Evolutionary conservation across 2,888 invertebrate species (phyloP).

Genomic region (Phengaris alcon): DNA sequence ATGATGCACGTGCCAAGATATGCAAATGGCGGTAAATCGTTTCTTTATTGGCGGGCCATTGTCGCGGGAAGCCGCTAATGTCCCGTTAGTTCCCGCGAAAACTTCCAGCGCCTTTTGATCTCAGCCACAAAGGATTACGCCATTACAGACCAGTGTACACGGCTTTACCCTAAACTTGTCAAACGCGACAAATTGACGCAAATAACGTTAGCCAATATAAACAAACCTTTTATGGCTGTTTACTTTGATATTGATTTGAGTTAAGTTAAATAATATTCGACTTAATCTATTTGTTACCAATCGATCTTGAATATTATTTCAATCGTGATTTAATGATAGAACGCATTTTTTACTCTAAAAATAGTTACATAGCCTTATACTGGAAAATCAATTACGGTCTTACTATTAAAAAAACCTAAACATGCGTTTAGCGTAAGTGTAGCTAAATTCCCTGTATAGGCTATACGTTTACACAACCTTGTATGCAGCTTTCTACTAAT

Average conservation of each 20-base stretch:
- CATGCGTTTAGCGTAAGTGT: too few relatives aligned
- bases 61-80: conserved; percentile 26
- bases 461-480: too few relatives aligned
- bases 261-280: not conserved
- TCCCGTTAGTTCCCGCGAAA: conserved; percentile 14
- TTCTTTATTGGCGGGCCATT: conserved; percentile 17
- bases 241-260: not conserved
- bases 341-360: too few relatives aligned
- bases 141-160: not conserved
- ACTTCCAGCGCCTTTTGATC: conserved; percentile 25
- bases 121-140: conserved; percentile 16
- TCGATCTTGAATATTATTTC: not conserved
- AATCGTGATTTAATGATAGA: too few relatives aligned
- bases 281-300: not conserved
- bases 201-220: not conserved
- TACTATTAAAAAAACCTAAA: too few relatives aligned
- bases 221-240: conserved; percentile 1
- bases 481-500: too few relatives aligned
- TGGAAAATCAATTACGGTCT: too few relatives aligned
- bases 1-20: not conserved
- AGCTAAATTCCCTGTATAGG: too few relatives aligned
- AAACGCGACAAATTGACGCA: not conserved
- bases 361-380: too few relatives aligned
- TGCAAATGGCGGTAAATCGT: conserved; percentile 23
- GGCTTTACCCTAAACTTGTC: conserved; percentile 7